These are phyloP conservation scores for Madoqua kirkii DNA, from an alignment of 2,113 vertebrate genomes.

Conservation along the genomic window DNA sequence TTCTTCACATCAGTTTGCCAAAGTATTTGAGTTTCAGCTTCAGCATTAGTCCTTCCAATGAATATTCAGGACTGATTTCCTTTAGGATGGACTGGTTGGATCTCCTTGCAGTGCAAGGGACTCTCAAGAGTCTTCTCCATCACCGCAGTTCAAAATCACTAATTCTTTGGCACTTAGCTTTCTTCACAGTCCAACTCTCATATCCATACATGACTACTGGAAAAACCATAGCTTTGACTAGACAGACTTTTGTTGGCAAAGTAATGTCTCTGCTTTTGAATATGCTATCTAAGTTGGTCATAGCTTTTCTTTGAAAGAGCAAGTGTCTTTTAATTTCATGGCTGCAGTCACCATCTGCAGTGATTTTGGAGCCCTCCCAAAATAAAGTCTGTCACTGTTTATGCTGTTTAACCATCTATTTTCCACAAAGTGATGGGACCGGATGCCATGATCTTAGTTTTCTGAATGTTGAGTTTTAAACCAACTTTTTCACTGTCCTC, in stretches of 20 bases:
- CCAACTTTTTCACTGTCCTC: not conserved
- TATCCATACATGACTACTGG: not conserved
- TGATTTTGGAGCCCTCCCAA: not conserved
- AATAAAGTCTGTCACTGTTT: not conserved
- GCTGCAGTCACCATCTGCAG: not conserved
- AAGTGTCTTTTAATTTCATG: not conserved
- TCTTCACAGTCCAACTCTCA: not conserved
- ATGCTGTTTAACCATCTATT: not conserved
- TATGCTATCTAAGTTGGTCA: not conserved
- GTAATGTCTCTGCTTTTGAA: not conserved
- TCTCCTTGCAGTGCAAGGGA: not conserved
- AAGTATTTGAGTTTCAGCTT: not conserved
- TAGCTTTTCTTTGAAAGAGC: not conserved
- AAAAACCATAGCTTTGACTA: not conserved
- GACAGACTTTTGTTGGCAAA: not conserved
- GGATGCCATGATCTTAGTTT: not conserved
- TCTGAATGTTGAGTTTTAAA: not conserved
- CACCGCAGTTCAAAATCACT: not conserved
- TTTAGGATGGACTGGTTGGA: not conserved
- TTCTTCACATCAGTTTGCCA: not conserved
- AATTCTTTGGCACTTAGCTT: fast-evolving
- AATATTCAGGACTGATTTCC: not conserved
- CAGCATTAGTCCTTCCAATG: not conserved
- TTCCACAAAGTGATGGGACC: not conserved
- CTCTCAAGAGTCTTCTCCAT: not conserved